Evolutionary conservation across 2,113 vertebrate genomes (phyloP), one percentile per base, ranked within the genome.

Genomic region (Nothobranchius kuhntae): DNA sequence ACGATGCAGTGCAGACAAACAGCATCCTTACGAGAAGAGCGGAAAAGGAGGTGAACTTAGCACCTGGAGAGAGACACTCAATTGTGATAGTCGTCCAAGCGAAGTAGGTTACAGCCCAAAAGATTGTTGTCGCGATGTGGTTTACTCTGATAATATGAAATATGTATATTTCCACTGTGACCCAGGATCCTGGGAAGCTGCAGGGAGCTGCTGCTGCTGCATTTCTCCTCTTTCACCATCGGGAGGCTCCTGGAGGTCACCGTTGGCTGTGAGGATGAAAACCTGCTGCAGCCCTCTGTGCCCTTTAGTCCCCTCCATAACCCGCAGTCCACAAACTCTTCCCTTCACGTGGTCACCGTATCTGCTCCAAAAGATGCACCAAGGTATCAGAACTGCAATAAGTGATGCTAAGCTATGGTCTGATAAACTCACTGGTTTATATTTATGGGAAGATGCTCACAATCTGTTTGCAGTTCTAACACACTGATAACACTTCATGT

Each of bases 171-270:
- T 30, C 2, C 4, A 30, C 30, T 30, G 4, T 38, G 68, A 2
- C 13, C 17, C 80, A 98, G 97, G 88, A 94, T 88, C 67, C 84
- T 93, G 24, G 97, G 97, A 21, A 86, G 86, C 64, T 95, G 94
- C 77, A 85, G 84, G 36, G 98, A 99, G 65, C 93, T 98, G 15
- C 90, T 99, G 5, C 78, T 98, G 70, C 91, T 99, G 62, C 95
- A 93, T 61, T 99, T 98, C 86, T 87, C 92, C 40, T 84, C 89
- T 42, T 96, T 96, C 86, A 87, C 93, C 81, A 92, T 98, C 0
- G 95, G 94, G 70, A 92, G 94, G 60, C 89, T 87, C 72, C 80
- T 99, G 48, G 92, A 96, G 76, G 94, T 93, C 58, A 91, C 64
- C 0, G 94, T 97, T 21, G 73, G 73, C 47, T 93, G 85, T 50